phyloP scores from a whole-genome alignment of 1,140 invertebrate genomes.

The Agrilus planipennis region DNA sequence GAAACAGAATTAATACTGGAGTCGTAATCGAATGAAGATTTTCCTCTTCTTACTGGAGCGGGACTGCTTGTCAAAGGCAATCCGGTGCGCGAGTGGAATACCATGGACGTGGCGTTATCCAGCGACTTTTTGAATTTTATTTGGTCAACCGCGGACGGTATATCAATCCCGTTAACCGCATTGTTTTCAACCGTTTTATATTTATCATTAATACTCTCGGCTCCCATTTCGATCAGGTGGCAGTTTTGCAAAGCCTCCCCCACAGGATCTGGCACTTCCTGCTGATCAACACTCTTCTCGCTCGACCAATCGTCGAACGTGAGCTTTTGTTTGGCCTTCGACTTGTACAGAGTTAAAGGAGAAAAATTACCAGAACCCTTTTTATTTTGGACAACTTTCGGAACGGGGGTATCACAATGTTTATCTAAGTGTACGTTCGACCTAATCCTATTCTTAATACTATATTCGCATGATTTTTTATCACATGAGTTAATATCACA shows the following conservation, averaged over 20 bases:
- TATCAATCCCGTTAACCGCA: slow-evolving; percentile 23
- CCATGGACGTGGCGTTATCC: slow-evolving; percentile 69
- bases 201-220: no score
- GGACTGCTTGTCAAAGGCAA: slow-evolving; percentile 80
- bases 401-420: slow-evolving; percentile 27
- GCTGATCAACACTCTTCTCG: no score
- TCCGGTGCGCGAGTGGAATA: slow-evolving; percentile 72
- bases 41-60: slow-evolving; percentile 64
- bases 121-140: slow-evolving; percentile 62
- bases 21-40: slow-evolving; percentile 75
- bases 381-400: slow-evolving; percentile 8
- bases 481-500: slow-evolving; percentile 24
- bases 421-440: slow-evolving; percentile 25
- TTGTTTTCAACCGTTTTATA: no score
- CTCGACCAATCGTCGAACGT: slow-evolving; percentile 16
- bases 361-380: slow-evolving; percentile 20
- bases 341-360: background rate
- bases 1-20: slow-evolving; percentile 66
- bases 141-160: slow-evolving; percentile 58
- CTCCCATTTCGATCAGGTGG: no score
- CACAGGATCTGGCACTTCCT: no score
- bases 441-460: slow-evolving; percentile 24
- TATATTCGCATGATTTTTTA: slow-evolving; percentile 25
- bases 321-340: slow-evolving; percentile 17
- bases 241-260: no score